Conservation (phyloP, 2,888 invertebrate species). For the Anoplius nigerrimus region DNA sequence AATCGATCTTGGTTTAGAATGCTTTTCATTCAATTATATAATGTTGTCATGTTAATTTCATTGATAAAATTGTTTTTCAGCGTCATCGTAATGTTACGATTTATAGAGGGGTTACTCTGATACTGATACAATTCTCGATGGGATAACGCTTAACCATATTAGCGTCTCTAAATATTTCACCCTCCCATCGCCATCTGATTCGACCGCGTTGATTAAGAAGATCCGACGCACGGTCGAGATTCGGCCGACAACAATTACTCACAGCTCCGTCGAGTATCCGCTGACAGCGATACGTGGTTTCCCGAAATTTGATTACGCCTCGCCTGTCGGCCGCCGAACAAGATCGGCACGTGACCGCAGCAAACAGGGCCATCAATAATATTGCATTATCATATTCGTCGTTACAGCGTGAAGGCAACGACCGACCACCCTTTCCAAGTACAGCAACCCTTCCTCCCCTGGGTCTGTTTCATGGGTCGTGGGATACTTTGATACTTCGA, state of each 20-base stretch:
- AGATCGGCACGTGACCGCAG: constrained; percentile 23
- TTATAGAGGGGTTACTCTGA: no score
- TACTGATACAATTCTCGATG: no score
- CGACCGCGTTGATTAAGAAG: no score
- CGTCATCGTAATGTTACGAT: no score
- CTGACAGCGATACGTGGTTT: neutral
- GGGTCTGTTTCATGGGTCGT: constrained; percentile 61
- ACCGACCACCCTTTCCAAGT: constrained; percentile 19
- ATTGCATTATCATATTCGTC: constrained; percentile 44
- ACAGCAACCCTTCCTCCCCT: constrained; percentile 40
- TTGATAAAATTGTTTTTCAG: no score
- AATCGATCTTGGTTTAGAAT: no score
- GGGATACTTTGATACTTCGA: constrained; percentile 12
- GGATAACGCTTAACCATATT: no score
- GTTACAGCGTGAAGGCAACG: constrained; percentile 23
- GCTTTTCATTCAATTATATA: no score
- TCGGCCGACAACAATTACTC: neutral
- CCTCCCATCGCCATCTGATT: no score
- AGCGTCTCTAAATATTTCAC: no score
- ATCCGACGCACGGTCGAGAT: no score
- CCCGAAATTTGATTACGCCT: constrained; percentile 31
- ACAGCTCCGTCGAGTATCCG: neutral
- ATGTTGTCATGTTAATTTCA: no score
- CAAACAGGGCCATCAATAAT: constrained; percentile 33
- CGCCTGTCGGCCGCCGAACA: constrained; percentile 17